phyloP scores from a whole-genome alignment of 2,888 invertebrate species.

The Arrhopalites spinosus region DNA sequence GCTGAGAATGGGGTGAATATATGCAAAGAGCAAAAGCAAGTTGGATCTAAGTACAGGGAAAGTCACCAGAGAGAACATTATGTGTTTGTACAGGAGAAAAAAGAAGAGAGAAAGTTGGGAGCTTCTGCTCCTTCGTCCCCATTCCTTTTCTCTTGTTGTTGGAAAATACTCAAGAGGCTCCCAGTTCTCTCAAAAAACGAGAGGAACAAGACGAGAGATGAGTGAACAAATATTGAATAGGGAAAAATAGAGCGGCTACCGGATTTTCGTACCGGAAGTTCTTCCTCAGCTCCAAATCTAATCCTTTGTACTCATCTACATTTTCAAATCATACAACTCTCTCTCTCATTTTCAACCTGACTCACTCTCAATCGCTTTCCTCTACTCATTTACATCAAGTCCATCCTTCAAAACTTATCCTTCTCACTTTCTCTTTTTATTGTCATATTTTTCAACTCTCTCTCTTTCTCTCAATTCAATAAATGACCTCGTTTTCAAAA shows the following conservation, averaged over 20 bases:
- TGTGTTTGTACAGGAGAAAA: constrained; percentile 13
- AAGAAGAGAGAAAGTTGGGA: neutral
- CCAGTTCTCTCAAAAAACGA: neutral
- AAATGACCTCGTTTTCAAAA: no score
- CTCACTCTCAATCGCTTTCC: neutral
- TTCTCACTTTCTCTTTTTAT: no score
- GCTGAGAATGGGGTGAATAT: constrained; percentile 14
- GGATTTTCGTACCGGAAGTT: constrained; percentile 36
- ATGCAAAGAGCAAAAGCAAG: constrained; percentile 34
- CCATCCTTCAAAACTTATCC: no score
- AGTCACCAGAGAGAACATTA: constrained; percentile 30
- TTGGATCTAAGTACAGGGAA: constrained; percentile 19
- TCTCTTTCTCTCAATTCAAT: no score
- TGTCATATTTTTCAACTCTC: no score
- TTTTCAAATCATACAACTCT: neutral
- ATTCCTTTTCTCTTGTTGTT: neutral
- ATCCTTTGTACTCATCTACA: constrained; percentile 12
- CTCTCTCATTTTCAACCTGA: neutral
- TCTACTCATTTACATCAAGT: neutral
- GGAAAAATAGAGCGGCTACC: constrained; percentile 18
- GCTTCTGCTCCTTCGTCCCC: neutral
- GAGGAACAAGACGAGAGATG: constrained; percentile 12
- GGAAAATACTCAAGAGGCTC: constrained; percentile 23
- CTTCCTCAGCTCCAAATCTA: constrained; percentile 35
- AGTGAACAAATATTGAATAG: constrained; percentile 32